Evolutionary conservation across 2,113 vertebrate species (phyloP).

Genomic region (Platysternon megacephalum): DNA sequence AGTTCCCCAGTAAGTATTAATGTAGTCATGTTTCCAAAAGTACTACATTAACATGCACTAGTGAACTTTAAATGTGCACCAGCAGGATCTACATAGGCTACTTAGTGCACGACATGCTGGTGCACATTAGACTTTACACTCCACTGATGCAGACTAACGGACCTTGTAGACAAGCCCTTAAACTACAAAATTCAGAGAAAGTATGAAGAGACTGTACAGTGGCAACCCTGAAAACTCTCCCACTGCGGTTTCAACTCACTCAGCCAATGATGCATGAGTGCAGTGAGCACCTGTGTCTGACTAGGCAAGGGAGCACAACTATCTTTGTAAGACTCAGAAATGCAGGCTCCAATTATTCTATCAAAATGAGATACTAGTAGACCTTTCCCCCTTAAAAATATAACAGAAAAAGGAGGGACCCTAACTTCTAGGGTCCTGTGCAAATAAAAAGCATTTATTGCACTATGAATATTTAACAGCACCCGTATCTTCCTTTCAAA

Average conservation of each 20-base stretch:
- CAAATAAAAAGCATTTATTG: not conserved
- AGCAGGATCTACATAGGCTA: not conserved
- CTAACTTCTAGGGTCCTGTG: not conserved
- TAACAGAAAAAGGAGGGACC: not conserved
- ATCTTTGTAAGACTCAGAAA: not conserved
- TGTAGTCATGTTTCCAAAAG: not conserved
- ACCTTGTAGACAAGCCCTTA: not conserved
- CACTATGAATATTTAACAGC: not conserved
- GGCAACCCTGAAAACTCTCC: not conserved
- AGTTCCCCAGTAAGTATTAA: not conserved
- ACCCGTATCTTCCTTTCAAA: not conserved
- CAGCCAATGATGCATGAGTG: rapidly evolving
- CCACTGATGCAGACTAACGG: not conserved
- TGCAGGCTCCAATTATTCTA: not conserved
- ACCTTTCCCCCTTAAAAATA: not conserved
- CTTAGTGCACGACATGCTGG: not conserved
- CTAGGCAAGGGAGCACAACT: not conserved
- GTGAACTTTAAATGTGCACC: not conserved
- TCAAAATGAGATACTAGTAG: not conserved
- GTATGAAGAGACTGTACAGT: not conserved
- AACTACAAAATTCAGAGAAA: not conserved
- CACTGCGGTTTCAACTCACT: not conserved
- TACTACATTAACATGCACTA: not conserved
- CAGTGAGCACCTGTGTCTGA: not conserved
- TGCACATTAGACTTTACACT: not conserved